These are phyloP conservation scores for Laticauda colubrina DNA, from an alignment of 2,113 vertebrate genomes.

Conservation along the genomic window DNA sequence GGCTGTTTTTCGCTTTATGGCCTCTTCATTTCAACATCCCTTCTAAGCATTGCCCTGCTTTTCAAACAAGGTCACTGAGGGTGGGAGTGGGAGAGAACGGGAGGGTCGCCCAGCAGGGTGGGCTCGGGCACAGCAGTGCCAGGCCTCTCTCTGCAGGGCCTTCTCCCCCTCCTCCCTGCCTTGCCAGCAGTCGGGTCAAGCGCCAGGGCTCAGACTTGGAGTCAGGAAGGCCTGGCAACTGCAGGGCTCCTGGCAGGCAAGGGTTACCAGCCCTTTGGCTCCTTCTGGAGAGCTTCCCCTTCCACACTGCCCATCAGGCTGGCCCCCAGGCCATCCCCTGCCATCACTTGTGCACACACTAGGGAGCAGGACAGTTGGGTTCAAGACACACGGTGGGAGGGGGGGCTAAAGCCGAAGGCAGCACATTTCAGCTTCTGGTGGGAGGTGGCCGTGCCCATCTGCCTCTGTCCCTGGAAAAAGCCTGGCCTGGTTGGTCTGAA, in stretches of 20 bases:
- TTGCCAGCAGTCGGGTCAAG: no score
- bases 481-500: neutral
- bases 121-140: no score
- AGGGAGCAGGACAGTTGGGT: no score
- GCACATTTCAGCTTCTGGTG: neutral
- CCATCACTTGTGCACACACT: neutral
- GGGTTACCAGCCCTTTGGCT: no score
- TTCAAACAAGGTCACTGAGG: neutral
- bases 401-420: neutral
- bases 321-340: neutral
- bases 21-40: no score
- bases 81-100: neutral
- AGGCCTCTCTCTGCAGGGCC: no score
- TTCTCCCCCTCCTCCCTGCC: neutral
- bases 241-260: neutral
- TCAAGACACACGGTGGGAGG: no score
- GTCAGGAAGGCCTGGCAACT: neutral
- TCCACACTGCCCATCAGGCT: no score
- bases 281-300: no score
- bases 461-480: neutral
- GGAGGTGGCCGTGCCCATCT: neutral
- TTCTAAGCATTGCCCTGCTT: no score
- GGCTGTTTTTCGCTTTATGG: no score
- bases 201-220: no score
- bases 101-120: neutral